Evolutionary conservation across 2,888 invertebrate genomes (phyloP).

Genomic region (Dasypogon diadema): DNA sequence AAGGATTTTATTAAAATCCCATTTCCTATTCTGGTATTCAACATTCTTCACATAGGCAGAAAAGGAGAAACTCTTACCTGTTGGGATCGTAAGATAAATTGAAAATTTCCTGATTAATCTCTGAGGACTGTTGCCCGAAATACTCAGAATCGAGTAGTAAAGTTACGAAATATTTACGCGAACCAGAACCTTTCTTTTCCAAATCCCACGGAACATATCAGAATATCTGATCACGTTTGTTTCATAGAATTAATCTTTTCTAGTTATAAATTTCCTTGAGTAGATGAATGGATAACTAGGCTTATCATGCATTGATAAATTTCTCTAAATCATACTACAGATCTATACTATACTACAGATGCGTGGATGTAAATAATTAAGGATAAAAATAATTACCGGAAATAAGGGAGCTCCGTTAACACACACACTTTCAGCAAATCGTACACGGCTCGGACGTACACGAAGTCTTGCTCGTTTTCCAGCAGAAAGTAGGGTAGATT

Average conservation of each 20-base stretch:
- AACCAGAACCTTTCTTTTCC: too few relatives aligned
- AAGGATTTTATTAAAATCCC: slow-evolving; percentile 25
- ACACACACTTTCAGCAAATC: slow-evolving; percentile 91
- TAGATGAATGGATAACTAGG: too few relatives aligned
- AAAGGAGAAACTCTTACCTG: slow-evolving; percentile 2
- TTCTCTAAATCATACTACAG: too few relatives aligned
- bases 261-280: too few relatives aligned
- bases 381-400: slow-evolving; percentile 76
- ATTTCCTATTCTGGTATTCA: slow-evolving; percentile 13
- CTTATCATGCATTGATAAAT: too few relatives aligned
- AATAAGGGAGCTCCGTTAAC: slow-evolving; percentile 86
- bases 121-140: neutral
- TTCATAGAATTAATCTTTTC: too few relatives aligned
- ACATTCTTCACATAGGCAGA: slow-evolving; percentile 6
- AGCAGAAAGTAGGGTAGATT: slow-evolving; percentile 88
- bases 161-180: neutral
- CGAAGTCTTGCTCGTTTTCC: slow-evolving; percentile 87
- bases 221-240: too few relatives aligned
- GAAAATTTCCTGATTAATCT: slow-evolving; percentile 17
- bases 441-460: slow-evolving; percentile 84
- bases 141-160: neutral
- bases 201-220: too few relatives aligned
- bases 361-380: too few relatives aligned
- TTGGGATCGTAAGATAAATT: slow-evolving; percentile 22
- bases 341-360: too few relatives aligned